Evolutionary conservation across 2,797 vertebrate species (phyloP).

Genomic region (Gymnothorax javanicus): DNA sequence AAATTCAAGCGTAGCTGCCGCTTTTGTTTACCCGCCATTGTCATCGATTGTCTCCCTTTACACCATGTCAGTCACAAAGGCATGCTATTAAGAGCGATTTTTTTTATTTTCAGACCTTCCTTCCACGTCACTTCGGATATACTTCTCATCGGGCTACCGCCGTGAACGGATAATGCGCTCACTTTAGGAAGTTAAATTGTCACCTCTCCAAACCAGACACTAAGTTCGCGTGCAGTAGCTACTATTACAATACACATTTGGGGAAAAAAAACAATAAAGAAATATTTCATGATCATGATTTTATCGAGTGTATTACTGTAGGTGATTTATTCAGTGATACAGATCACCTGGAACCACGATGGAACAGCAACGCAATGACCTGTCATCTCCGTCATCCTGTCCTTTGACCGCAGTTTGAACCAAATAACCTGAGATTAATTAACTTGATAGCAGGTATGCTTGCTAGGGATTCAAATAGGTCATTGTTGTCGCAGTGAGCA

Average conservation of each 20-base stretch:
- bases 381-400: not conserved
- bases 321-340: not conserved
- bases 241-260: too few relatives aligned
- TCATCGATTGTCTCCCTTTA: not conserved
- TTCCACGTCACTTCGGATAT: not conserved
- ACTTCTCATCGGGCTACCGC: not conserved
- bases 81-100: not conserved
- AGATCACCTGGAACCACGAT: not conserved
- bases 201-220: not conserved
- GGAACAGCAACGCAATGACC: not conserved
- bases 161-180: not conserved
- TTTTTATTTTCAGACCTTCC: not conserved
- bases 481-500: constrained; percentile 10
- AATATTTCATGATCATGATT: not conserved
- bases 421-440: constrained; percentile 7
- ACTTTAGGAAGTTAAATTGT: not conserved
- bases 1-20: not conserved
- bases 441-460: not conserved
- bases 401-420: not conserved
- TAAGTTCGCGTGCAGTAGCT: not conserved
- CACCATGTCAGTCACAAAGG: not conserved
- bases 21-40: constrained; percentile 8
- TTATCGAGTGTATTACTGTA: not conserved
- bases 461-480: constrained; percentile 9
- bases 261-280: not conserved